Base-by-base conservation (phyloP, 2,113 vertebrate genomes). In the Microtus richardsoni region DNA sequence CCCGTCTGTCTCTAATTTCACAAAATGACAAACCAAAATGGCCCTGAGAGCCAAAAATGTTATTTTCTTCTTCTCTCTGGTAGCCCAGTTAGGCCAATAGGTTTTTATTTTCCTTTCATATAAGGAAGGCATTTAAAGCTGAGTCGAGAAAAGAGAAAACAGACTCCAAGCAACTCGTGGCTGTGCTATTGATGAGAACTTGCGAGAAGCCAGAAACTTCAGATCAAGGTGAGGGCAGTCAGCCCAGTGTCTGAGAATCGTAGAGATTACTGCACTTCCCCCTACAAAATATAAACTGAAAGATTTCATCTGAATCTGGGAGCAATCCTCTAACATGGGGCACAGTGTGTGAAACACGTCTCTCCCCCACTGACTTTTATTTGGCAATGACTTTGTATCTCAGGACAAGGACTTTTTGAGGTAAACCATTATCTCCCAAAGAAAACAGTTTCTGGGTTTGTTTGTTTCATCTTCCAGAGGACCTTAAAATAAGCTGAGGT, bases 1-100 rank as follows among this genome's bases (percentile, higher is more conserved):
- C 54, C 95, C 96, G 93, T 97, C 97, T 98, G 96, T 94, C 97
- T 94, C 97, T 9, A 0, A 68, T 96, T 95, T 95, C 88, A 83
- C 95, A 73, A 92, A 41, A n/a, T 70, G 85, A 89, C 94, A 96
- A 88, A 70, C 28, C 91, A 83, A 75, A 97, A 95, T 91, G 22
- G 0, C 22, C 0, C 1, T 39, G 0, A 2, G 84, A 95, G 58
- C 91, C 95, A 94, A 95, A 62, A 95, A 66, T 87, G 49, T 79
- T 28, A 4, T 78, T 94, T 97, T n/a, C 0, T 0, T 96, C 52
- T 79, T 96, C 80, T 91, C 79, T 92, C 77, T 83, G 84, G 91
- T 79, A 95, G 47, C 41, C 47, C 39, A 52, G 52, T 74, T 64
- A 87, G 28, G 62, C 70, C 79, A 84, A 33, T 0, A 0, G 0